phyloP scores from a whole-genome alignment of 1,140 invertebrate species.

The Telenomus remus region DNA sequence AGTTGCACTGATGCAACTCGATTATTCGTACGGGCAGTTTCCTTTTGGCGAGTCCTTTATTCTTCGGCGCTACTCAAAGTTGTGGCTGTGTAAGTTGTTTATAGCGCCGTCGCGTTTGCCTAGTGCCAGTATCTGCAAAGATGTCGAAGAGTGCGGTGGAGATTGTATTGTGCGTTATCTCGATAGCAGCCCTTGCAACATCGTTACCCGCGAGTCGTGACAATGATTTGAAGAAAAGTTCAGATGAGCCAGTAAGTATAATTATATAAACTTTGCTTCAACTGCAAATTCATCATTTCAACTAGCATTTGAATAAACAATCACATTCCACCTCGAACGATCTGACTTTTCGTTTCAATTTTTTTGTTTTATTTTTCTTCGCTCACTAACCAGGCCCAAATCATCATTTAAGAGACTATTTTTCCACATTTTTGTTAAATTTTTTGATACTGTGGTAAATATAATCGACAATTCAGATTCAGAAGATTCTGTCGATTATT shows the following conservation, averaged over 20 bases:
- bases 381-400: too few relatives aligned
- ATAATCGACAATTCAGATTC: too few relatives aligned
- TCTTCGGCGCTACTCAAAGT: slow-evolving; percentile 32
- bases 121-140: slow-evolving; percentile 63
- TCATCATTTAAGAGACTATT: too few relatives aligned
- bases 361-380: too few relatives aligned
- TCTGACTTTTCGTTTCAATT: too few relatives aligned
- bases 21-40: slow-evolving; percentile 22
- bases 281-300: slow-evolving; percentile 2
- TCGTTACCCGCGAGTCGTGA: slow-evolving; percentile 31
- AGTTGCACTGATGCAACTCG: slow-evolving; percentile 4
- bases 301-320: background rate
- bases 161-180: slow-evolving; percentile 49
- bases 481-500: too few relatives aligned
- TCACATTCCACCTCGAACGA: background rate
- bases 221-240: slow-evolving; percentile 7
- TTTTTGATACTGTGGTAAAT: too few relatives aligned
- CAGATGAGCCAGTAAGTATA: slow-evolving; percentile 18
- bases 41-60: slow-evolving; percentile 40
- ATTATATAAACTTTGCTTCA: slow-evolving; percentile 12
- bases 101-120: slow-evolving; percentile 46
- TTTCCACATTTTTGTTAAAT: too few relatives aligned
- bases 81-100: slow-evolving; percentile 36
- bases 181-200: slow-evolving; percentile 34
- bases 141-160: slow-evolving; percentile 63